These are phyloP conservation scores for Anthoscopus minutus DNA, from an alignment of 2,113 vertebrate species.

Conservation along the genomic window DNA sequence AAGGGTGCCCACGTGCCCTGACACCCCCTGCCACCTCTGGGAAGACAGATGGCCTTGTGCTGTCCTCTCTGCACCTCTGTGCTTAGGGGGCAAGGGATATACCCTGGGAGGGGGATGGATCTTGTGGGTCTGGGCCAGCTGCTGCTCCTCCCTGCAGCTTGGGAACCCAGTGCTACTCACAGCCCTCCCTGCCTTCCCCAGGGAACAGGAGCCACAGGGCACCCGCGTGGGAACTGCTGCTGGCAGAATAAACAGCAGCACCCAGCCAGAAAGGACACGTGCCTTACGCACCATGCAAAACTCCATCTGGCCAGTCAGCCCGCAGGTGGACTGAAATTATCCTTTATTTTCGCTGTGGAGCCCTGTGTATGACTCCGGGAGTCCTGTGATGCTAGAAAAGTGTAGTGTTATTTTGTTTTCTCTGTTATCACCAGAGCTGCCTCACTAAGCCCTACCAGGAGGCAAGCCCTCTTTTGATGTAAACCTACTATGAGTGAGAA, in stretches of 20 bases:
- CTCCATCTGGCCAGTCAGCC: neutral
- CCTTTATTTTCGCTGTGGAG: neutral
- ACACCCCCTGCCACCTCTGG: neutral
- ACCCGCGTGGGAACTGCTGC: fast-evolving
- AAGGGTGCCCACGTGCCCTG: neutral
- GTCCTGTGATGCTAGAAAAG: neutral
- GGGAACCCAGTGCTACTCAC: fast-evolving
- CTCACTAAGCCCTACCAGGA: neutral
- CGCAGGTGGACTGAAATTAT: neutral
- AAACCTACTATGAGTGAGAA: neutral
- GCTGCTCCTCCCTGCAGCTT: neutral
- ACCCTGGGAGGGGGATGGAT: fast-evolving
- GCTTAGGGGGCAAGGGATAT: neutral
- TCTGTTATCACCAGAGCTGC: neutral
- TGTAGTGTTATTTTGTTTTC: neutral
- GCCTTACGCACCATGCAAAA: neutral
- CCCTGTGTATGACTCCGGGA: neutral
- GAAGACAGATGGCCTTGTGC: neutral
- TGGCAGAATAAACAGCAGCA: neutral
- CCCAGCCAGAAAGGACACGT: neutral
- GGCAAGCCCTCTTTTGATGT: neutral
- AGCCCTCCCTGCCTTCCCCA: neutral
- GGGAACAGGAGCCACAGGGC: neutral
- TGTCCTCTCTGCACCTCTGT: neutral
- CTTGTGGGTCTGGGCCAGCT: fast-evolving